A percentile compares a stretch with the other conserved stretches of the same genome.
These are phyloP conservation scores for Boloria selene DNA, from an alignment of 2,888 invertebrate species.

Conservation along the genomic window DNA sequence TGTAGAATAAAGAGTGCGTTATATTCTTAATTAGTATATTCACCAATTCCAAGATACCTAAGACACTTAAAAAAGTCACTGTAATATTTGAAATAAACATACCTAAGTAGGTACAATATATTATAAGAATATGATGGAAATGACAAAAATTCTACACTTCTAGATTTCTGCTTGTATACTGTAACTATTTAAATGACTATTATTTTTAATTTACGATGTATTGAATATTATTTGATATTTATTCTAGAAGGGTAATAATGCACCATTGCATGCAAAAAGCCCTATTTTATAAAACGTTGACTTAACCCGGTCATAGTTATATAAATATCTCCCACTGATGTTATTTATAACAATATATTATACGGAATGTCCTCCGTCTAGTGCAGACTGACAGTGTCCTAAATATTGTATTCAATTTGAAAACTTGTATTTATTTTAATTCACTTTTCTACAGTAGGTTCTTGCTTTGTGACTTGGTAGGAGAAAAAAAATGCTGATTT, in stretches of 20 bases:
- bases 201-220: background rate
- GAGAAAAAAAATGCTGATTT: too few relatives aligned
- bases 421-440: background rate
- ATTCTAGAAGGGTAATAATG: constrained; percentile 43
- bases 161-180: too few relatives aligned
- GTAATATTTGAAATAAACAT: too few relatives aligned
- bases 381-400: constrained; percentile 45
- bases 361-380: constrained; percentile 64
- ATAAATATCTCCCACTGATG: constrained; percentile 72
- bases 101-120: too few relatives aligned
- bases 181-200: too few relatives aligned
- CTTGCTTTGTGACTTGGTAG: background rate
- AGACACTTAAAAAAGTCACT: too few relatives aligned
- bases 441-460: background rate
- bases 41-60: too few relatives aligned
- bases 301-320: constrained; percentile 78
- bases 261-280: constrained; percentile 51
- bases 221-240: background rate
- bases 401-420: constrained; percentile 28
- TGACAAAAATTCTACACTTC: too few relatives aligned
- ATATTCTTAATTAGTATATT: too few relatives aligned
- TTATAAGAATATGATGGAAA: too few relatives aligned
- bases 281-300: constrained; percentile 63
- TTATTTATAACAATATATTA: constrained; percentile 73
- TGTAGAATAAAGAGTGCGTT: too few relatives aligned